Percentiles rank a stretch among this genome's conserved stretches.
Conservation (phyloP, 2,113 vertebrate genomes). For the Rhinichthys klamathensis region DNA sequence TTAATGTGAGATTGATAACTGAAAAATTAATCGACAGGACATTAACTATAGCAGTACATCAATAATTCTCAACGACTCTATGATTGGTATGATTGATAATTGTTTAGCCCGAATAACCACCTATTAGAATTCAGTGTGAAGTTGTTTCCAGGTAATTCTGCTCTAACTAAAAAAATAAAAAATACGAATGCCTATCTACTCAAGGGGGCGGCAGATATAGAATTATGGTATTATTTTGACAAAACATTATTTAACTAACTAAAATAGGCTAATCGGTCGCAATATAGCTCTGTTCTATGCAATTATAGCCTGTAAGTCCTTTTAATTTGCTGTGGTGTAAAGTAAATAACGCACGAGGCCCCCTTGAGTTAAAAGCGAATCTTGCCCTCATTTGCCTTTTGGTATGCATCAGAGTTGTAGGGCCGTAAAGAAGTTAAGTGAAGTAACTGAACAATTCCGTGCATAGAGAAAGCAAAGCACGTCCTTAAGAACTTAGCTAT, state of each 20-base stretch:
- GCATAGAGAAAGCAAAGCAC: not conserved
- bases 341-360: not conserved
- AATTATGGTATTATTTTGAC: not conserved
- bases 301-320: not conserved
- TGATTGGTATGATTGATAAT: not conserved
- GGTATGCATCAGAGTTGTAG: not conserved
- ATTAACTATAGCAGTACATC: not conserved
- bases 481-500: not conserved
- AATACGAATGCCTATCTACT: not conserved
- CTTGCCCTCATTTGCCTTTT: conserved; percentile 1
- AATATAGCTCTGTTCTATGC: not conserved
- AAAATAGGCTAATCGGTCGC: not conserved
- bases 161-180: not conserved
- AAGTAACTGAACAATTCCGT: conserved; percentile 5
- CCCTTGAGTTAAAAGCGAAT: not conserved
- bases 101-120: not conserved
- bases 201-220: not conserved
- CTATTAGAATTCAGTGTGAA: not conserved
- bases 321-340: not conserved
- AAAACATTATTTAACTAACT: not conserved
- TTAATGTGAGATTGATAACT: not conserved
- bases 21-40: no score
- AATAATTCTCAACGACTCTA: not conserved
- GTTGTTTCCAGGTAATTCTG: not conserved
- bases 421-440: not conserved